These are phyloP conservation scores for Strongylocentrotus purpuratus DNA, from an alignment of 35 echinoderm and acorn worm species.

Conservation along the genomic window DNA sequence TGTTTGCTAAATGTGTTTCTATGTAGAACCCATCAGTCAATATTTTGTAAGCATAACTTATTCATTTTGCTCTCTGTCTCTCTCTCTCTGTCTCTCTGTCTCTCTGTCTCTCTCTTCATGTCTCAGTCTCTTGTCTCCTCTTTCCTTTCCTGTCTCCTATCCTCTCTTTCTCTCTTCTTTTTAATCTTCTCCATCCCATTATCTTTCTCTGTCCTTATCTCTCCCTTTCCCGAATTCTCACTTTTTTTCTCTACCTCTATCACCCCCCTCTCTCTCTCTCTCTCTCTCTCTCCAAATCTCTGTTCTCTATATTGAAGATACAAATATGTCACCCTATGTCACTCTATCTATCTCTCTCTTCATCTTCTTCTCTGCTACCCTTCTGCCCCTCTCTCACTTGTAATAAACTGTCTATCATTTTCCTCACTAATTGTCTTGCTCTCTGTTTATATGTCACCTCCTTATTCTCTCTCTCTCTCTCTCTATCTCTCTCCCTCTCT, in stretches of 20 bases:
- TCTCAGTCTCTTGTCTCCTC: no score
- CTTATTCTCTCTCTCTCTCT: not conserved
- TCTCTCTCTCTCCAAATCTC: no score
- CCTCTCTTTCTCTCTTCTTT: not conserved
- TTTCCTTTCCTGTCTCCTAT: no score
- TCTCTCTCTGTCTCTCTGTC: no score
- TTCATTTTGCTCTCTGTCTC: no score
- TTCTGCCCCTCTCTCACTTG: not conserved
- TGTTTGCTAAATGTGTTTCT: not conserved
- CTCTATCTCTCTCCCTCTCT: no score
- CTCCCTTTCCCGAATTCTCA: not conserved
- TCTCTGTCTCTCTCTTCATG: no score
- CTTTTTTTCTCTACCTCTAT: not conserved
- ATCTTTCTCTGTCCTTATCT: not conserved
- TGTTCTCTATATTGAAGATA: no score
- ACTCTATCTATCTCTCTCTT: not conserved
- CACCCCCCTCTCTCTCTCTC: not conserved
- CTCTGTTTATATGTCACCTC: not conserved
- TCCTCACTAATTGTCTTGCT: not conserved
- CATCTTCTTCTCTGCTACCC: not conserved
- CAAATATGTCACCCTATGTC: not conserved
- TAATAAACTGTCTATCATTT: no score
- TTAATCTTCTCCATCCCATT: not conserved
- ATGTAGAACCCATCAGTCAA: no score
- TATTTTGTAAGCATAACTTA: no score